Conservation (phyloP, 2,113 vertebrate genomes). For the Ramphastos sulfuratus region DNA sequence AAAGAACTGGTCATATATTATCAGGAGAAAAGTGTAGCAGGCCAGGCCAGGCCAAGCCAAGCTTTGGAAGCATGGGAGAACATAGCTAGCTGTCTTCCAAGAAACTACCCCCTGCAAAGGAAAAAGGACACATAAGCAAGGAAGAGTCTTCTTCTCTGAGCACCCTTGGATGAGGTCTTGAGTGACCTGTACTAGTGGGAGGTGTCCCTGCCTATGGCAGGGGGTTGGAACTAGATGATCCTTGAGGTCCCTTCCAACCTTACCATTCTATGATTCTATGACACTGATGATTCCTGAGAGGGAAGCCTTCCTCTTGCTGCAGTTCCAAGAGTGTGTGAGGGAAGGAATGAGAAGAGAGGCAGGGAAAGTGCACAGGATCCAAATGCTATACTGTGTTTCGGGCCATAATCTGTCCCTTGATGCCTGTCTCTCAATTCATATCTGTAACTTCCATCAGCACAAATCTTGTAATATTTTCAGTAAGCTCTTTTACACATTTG, state of each 20-base stretch:
- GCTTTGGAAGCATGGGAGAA: not conserved
- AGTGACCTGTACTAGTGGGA: no score
- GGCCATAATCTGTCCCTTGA: not conserved
- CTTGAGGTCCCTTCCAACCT: no score
- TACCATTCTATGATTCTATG: not conserved
- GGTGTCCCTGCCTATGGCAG: no score
- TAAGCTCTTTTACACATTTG: conserved; percentile 5
- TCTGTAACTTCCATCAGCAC: conserved; percentile 43
- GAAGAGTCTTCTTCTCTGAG: fast-evolving
- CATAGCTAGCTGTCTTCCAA: not conserved
- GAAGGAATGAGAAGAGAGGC: not conserved
- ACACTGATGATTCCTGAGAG: not conserved
- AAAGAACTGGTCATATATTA: not conserved
- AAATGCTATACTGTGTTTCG: not conserved
- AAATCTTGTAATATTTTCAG: not conserved
- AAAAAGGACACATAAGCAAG: not conserved
- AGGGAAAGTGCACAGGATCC: not conserved
- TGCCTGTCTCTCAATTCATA: not conserved
- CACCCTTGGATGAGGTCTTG: fast-evolving
- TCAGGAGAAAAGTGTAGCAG: not conserved
- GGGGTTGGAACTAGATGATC: no score
- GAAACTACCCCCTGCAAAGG: not conserved
- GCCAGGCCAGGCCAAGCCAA: not conserved
- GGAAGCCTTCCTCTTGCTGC: not conserved
- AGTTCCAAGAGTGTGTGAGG: not conserved